Conservation (phyloP, 2,797 vertebrate species). For the Acrocephalus scirpaceus region DNA sequence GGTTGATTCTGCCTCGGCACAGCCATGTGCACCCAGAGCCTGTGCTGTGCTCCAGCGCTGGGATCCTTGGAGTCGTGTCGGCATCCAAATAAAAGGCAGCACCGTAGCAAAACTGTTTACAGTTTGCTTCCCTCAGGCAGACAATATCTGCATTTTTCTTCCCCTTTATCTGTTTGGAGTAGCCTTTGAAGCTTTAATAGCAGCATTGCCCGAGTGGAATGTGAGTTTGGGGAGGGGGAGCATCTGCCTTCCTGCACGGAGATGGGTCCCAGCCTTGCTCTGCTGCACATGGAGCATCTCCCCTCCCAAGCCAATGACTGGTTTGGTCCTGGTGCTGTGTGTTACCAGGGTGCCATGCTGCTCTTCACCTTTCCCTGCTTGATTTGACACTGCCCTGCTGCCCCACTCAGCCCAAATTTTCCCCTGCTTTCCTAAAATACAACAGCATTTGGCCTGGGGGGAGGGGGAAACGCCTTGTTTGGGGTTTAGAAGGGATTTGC, state of each 20-base stretch:
- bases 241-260: fast-evolving
- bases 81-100: not conserved
- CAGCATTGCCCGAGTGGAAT: not conserved
- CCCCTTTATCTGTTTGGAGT: conserved; percentile 23
- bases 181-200: conserved; percentile 61
- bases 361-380: not conserved
- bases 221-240: not conserved
- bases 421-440: not conserved
- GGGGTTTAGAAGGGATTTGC: not conserved
- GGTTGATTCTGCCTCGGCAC: not conserved
- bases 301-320: fast-evolving
- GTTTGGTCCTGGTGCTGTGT: not conserved
- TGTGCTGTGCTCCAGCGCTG: not conserved
- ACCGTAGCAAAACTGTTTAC: not conserved
- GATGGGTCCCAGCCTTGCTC: not conserved
- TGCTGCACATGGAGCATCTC: not conserved
- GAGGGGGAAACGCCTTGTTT: not conserved
- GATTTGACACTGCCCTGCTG: not conserved
- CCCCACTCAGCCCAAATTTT: fast-evolving
- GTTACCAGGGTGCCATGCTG: not conserved
- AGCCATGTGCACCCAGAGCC: not conserved
- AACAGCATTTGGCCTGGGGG: fast-evolving
- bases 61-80: fast-evolving
- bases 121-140: conserved; percentile 30
- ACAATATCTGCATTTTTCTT: conserved; percentile 2